Percentiles rank a stretch among this genome's conserved stretches.
These are phyloP conservation scores for Formica aserva DNA, from an alignment of 2,888 invertebrate genomes.

Conservation along the genomic window DNA sequence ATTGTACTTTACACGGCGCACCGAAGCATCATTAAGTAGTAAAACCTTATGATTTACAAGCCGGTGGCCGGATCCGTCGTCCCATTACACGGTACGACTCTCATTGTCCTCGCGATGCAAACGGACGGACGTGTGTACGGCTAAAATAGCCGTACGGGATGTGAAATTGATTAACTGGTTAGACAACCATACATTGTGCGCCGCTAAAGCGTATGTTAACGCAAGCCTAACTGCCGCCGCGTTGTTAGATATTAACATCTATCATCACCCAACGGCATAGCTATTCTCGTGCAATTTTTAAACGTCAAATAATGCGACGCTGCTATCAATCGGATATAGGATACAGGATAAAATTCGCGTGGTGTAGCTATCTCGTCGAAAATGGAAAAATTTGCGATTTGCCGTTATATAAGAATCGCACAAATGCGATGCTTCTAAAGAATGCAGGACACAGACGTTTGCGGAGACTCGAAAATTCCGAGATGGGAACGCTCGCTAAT, in stretches of 20 bases:
- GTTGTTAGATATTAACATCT: slow-evolving; percentile 51
- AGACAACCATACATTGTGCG: slow-evolving; percentile 63
- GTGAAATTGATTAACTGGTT: slow-evolving; percentile 77
- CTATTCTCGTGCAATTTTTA: slow-evolving; percentile 7
- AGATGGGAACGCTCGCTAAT: slow-evolving; percentile 39
- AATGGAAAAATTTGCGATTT: neutral
- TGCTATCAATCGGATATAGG: neutral
- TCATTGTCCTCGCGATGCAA: slow-evolving; percentile 73
- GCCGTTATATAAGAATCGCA: neutral
- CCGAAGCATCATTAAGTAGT: slow-evolving; percentile 61
- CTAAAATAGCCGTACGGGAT: slow-evolving; percentile 72
- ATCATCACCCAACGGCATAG: slow-evolving; percentile 35
- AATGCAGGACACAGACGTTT: slow-evolving; percentile 47
- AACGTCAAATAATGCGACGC: neutral
- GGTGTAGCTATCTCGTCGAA: neutral
- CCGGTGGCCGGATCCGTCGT: slow-evolving; percentile 61
- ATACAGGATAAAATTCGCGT: neutral
- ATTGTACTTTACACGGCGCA: slow-evolving; percentile 49
- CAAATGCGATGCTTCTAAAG: slow-evolving; percentile 17
- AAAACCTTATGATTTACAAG: slow-evolving; percentile 70
- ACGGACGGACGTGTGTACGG: slow-evolving; percentile 67
- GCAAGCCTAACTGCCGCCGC: slow-evolving; percentile 57
- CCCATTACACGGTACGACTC: slow-evolving; percentile 68
- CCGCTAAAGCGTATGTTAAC: slow-evolving; percentile 67
- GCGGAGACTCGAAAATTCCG: slow-evolving; percentile 62